phyloP scores from a whole-genome alignment of 2,888 invertebrate species.

The Pristionchus entomophagus region DNA sequence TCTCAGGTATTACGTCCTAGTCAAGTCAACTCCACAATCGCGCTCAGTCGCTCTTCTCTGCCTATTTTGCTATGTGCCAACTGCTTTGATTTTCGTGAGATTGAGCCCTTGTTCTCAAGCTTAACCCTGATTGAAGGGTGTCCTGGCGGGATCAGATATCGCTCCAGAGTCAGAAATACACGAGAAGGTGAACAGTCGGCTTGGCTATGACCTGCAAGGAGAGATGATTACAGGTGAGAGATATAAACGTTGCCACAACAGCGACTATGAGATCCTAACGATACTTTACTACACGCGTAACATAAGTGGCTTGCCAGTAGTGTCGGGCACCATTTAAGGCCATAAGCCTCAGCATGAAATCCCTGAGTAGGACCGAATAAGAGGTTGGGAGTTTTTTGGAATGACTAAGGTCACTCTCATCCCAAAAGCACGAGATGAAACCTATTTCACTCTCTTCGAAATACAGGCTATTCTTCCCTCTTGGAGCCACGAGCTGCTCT shows the following conservation, averaged over 20 bases:
- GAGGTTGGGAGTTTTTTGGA: too few species aligned
- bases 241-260: too few species aligned
- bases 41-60: neutral
- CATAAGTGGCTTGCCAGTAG: too few species aligned
- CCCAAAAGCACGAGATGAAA: too few species aligned
- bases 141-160: neutral
- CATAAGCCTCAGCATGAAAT: too few species aligned
- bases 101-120: neutral
- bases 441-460: neutral
- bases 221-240: neutral
- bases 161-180: neutral
- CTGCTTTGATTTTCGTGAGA: neutral
- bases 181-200: neutral
- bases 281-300: too few species aligned
- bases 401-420: too few species aligned
- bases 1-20: neutral
- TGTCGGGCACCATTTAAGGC: too few species aligned
- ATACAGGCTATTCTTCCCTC: neutral
- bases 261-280: too few species aligned
- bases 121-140: neutral
- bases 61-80: neutral
- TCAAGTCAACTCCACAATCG: neutral
- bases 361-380: too few species aligned
- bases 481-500: neutral
- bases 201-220: constrained; percentile 2